Percentiles rank a stretch among this genome's conserved stretches.
phyloP scores from a whole-genome alignment of 2,888 invertebrate species.

The Carcina quercana region DNA sequence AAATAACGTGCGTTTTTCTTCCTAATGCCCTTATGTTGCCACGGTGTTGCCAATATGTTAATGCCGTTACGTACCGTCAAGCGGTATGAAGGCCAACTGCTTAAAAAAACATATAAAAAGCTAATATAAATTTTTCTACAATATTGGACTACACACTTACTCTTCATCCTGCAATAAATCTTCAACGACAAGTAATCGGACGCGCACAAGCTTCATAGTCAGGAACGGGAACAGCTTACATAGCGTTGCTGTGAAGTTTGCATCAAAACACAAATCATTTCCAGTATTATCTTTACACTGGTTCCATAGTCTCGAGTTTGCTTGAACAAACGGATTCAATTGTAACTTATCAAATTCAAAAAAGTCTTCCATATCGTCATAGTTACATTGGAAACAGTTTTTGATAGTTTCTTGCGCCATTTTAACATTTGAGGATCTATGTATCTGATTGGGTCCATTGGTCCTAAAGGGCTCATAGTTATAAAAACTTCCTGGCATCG shows the following conservation, averaged over 20 bases:
- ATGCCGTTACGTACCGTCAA: no score
- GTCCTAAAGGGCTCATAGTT: slow-evolving; percentile 92
- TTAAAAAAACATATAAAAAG: no score
- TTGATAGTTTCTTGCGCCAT: slow-evolving; percentile 80
- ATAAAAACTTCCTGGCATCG: slow-evolving; percentile 90
- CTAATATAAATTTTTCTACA: no score
- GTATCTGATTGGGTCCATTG: slow-evolving; percentile 87
- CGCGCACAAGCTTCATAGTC: slow-evolving; percentile 89
- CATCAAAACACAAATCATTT: slow-evolving; percentile 63
- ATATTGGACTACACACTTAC: no score
- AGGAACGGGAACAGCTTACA: slow-evolving; percentile 92
- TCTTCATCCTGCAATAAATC: slow-evolving; percentile 80
- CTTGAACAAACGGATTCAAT: slow-evolving; percentile 87
- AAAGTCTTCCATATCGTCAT: slow-evolving; percentile 82
- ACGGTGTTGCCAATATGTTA: no score
- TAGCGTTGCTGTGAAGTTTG: slow-evolving; percentile 81
- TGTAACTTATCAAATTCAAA: slow-evolving; percentile 85
- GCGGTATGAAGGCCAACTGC: no score
- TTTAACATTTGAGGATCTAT: slow-evolving; percentile 81
- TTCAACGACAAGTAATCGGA: slow-evolving; percentile 82
- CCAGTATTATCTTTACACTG: slow-evolving; percentile 82
- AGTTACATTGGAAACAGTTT: slow-evolving; percentile 85
- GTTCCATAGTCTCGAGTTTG: slow-evolving; percentile 89
- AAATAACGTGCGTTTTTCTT: no score
- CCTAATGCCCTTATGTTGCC: no score